Evolutionary conservation across 1,140 invertebrate genomes (phyloP), one percentile per base, ranked within the genome.

Genomic region (Camponotus pennsylvanicus): DNA sequence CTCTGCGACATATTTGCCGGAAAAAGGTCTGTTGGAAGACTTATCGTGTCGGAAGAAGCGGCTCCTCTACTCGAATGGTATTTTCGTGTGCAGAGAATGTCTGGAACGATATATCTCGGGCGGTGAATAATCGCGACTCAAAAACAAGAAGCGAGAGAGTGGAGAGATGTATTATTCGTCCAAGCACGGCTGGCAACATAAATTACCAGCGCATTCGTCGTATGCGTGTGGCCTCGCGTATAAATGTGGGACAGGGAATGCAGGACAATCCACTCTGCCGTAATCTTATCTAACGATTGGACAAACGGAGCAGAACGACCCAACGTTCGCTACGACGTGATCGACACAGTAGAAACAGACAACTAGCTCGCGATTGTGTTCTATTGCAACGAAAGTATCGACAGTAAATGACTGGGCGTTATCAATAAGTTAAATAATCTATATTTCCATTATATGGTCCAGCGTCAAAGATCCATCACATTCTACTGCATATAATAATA

Each of bases 61-160:
- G 40, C 55, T 83, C 52, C 69, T 80, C 66, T 57, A 18, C 78
- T 18, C 79, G 55, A 83, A 83, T 75, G 55, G 79, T 75, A 83
- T 83, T 83, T 83, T 75, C 69, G 69, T 83, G 79, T 73, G 79
- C 79, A 27, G 73, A 59, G 71, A 83, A 83, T 83, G 79, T 83
- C 69, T 75, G 79, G 69, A 83, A 75, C 69, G 69, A 83, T 83
- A 83, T 83, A 83, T 83, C 79, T 73, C 69, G 18, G 52, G 27
- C 77, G 57, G 79, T 82, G 79, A 82, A 82, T 82, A 82, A 82
- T 82, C 79, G 79, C 32, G 69, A 63, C 57, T 83, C 79, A 75
- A 83, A 83, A 83, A 83, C 79, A 83, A 83, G 69, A 73, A 82
- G 67, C 70, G 69, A 83, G 40, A 83, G 55, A 83, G 55, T n/a